These are phyloP conservation scores for Siniperca scherzeri DNA, from an alignment of 2,797 vertebrate genomes.

Conservation along the genomic window DNA sequence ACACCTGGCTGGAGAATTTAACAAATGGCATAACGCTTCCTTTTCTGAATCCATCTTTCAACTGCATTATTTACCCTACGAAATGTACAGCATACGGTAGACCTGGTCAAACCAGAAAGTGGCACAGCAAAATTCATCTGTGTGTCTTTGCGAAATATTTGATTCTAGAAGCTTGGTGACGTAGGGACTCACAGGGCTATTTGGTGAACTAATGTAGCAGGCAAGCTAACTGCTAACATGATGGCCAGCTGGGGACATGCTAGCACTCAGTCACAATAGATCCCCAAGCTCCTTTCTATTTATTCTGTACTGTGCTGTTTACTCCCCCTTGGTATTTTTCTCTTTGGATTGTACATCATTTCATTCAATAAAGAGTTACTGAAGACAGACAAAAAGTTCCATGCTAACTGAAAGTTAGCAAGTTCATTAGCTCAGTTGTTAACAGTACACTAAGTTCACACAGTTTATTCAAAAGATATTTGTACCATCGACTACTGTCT, in stretches of 20 bases:
- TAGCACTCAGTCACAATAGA: neutral
- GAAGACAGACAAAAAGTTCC: neutral
- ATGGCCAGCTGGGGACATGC: neutral
- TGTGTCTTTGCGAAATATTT: neutral
- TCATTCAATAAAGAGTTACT: neutral
- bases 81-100: neutral
- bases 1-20: neutral
- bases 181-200: neutral
- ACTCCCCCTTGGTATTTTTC: neutral
- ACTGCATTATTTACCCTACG: too few species aligned
- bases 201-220: neutral
- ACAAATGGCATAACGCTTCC: neutral
- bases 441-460: too few species aligned
- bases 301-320: neutral
- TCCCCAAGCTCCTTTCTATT: neutral
- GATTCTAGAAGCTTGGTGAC: neutral
- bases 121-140: too few species aligned
- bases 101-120: neutral
- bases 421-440: too few species aligned
- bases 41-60: neutral
- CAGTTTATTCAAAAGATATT: too few species aligned
- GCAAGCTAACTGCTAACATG: too few species aligned
- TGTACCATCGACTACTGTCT: neutral
- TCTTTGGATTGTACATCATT: neutral
- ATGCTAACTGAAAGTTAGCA: neutral